Percentiles rank a stretch among this genome's conserved stretches.
phyloP scores from a whole-genome alignment of 2,888 invertebrate species.

The Arge pagana region DNA sequence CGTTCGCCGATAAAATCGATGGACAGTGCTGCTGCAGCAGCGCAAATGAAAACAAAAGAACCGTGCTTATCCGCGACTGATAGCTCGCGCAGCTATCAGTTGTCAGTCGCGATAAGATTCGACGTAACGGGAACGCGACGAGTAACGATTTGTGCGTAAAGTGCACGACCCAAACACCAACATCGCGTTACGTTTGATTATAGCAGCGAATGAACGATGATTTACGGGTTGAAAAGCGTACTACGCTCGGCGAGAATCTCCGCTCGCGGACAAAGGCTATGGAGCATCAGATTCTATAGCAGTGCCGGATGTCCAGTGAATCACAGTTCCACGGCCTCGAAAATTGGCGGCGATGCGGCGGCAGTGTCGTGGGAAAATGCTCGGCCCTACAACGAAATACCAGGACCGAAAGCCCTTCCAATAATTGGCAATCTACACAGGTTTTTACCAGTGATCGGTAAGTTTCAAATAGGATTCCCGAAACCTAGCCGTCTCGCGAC shows the following conservation, averaged over 20 bases:
- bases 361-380: constrained; percentile 24
- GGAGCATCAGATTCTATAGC: background rate
- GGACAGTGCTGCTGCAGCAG: too few species aligned
- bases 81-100: too few species aligned
- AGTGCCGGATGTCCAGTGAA: constrained; percentile 6
- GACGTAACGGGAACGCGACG: background rate
- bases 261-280: background rate
- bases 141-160: background rate
- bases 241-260: background rate
- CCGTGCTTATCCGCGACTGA: too few species aligned
- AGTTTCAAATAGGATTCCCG: too few species aligned
- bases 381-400: constrained; percentile 29
- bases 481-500: background rate
- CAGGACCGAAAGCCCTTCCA: constrained; percentile 30
- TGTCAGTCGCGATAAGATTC: background rate
- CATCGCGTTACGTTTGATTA: too few species aligned
- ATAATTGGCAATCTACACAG: constrained; percentile 32
- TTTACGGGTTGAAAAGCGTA: background rate
- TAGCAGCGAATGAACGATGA: constrained; percentile 1
- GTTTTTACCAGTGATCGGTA: constrained; percentile 31
- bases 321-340: background rate
- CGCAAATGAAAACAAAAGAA: too few species aligned
- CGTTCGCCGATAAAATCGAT: too few species aligned
- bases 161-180: background rate
- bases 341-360: constrained; percentile 1